phyloP scores from a whole-genome alignment of 2,797 vertebrate species.

The Pteronotus mesoamericanus region DNA sequence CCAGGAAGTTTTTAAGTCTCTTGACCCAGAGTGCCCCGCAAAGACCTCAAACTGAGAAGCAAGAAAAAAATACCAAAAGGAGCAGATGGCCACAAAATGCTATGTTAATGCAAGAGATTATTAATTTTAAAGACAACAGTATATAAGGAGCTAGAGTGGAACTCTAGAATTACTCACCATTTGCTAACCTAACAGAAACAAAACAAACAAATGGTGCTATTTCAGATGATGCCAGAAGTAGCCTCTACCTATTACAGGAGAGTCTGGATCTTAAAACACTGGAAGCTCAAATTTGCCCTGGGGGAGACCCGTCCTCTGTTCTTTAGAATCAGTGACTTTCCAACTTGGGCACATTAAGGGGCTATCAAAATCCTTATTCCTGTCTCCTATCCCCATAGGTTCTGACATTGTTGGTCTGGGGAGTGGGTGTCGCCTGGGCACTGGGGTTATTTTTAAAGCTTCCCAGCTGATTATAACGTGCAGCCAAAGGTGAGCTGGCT shows the following conservation, averaged over 20 bases:
- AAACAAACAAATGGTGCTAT: background rate
- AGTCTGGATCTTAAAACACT: background rate
- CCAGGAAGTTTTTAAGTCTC: background rate
- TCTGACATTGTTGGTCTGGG: background rate
- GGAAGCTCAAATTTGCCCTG: background rate
- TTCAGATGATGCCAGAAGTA: background rate
- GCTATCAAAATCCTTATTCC: background rate
- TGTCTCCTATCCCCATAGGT: background rate
- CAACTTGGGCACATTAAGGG: background rate
- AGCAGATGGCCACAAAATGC: background rate
- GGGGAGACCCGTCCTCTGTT: background rate
- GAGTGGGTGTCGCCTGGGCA: background rate
- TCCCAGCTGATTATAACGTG: background rate
- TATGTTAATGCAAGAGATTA: background rate
- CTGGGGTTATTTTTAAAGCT: background rate
- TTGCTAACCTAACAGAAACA: background rate
- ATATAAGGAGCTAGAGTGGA: background rate
- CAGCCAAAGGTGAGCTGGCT: background rate
- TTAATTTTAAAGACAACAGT: background rate
- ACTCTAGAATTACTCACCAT: background rate
- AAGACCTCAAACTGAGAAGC: background rate
- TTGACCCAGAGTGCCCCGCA: background rate
- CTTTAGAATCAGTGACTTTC: background rate
- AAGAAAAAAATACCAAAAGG: background rate
- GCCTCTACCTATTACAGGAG: background rate